These are phyloP conservation scores for Muricea muricata DNA, from an alignment of 92 coral and sea anemone genomes.

Conservation along the genomic window DNA sequence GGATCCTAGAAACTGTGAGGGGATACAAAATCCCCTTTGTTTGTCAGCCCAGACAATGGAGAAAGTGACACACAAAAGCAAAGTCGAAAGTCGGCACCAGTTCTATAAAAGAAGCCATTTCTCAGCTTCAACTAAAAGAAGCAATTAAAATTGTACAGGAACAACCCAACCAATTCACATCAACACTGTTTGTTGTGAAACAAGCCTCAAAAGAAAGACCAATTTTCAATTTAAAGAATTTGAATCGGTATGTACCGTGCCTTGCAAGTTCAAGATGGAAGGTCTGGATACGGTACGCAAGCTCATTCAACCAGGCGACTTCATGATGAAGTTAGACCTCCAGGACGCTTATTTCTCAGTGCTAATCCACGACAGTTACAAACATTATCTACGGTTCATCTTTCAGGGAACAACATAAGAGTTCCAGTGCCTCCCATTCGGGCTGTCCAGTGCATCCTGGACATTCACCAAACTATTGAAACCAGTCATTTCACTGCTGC, in stretches of 20 bases:
- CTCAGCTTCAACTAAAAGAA: background rate
- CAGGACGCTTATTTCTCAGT: slow-evolving; percentile 23
- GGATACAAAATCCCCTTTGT: slow-evolving; percentile 29
- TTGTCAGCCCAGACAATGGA: slow-evolving; percentile 25
- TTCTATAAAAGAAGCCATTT: slow-evolving; percentile 6
- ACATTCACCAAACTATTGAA: slow-evolving; percentile 46
- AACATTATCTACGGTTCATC: slow-evolving; percentile 26
- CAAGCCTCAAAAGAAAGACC: slow-evolving; percentile 12
- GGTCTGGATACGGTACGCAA: slow-evolving; percentile 42
- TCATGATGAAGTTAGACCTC: slow-evolving; percentile 39
- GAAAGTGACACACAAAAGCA: slow-evolving; percentile 25
- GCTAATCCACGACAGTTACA: slow-evolving; percentile 36
- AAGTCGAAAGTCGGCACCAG: background rate
- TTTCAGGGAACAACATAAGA: slow-evolving; percentile 39
- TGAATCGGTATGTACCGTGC: slow-evolving; percentile 31
- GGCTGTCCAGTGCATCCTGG: slow-evolving; percentile 33
- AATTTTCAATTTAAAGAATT: slow-evolving; percentile 43
- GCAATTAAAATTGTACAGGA: background rate
- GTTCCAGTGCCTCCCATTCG: slow-evolving; percentile 39
- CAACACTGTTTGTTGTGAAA: slow-evolving; percentile 34
- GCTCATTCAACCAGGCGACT: slow-evolving; percentile 20
- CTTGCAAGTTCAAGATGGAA: slow-evolving; percentile 49
- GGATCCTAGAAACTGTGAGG: slow-evolving; percentile 12
- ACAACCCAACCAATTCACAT: slow-evolving; percentile 8
- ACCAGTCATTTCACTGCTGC: slow-evolving; percentile 17